These are phyloP conservation scores for Apamea epomidion DNA, from an alignment of 2,888 invertebrate genomes.

Conservation along the genomic window DNA sequence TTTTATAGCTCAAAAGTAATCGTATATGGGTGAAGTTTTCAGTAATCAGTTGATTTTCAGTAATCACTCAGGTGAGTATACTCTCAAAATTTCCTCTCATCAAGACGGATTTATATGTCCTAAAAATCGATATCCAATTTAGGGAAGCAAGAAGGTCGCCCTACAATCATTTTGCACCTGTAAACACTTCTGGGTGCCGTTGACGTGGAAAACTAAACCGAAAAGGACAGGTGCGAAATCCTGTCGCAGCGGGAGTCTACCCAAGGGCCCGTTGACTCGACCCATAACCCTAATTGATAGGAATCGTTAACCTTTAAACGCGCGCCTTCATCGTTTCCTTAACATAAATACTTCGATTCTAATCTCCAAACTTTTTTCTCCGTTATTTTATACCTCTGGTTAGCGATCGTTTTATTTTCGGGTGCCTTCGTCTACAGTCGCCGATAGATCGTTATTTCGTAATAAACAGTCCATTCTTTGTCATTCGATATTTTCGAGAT, in stretches of 20 bases:
- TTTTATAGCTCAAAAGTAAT: neutral
- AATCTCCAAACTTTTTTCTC: slow-evolving; percentile 85
- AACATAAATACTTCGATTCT: slow-evolving; percentile 89
- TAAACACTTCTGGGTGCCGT: slow-evolving; percentile 82
- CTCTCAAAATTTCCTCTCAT: neutral
- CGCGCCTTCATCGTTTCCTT: slow-evolving; percentile 85
- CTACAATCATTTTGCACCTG: slow-evolving; percentile 82
- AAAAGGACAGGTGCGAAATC: slow-evolving; percentile 88
- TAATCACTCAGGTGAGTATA: neutral
- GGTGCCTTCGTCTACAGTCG: slow-evolving; percentile 81
- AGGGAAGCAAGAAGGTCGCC: slow-evolving; percentile 68
- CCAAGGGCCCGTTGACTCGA: slow-evolving; percentile 79
- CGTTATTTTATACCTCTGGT: slow-evolving; percentile 85
- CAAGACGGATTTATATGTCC: neutral
- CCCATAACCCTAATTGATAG: slow-evolving; percentile 91
- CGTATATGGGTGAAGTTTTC: neutral
- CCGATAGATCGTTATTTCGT: slow-evolving; percentile 87
- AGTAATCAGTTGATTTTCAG: neutral
- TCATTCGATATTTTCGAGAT: slow-evolving; percentile 88
- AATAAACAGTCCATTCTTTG: slow-evolving; percentile 89
- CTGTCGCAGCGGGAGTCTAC: slow-evolving; percentile 85
- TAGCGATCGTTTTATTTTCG: slow-evolving; percentile 88
- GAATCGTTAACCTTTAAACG: slow-evolving; percentile 90
- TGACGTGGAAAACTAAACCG: slow-evolving; percentile 84
- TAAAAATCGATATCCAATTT: slow-evolving; percentile 33